These are phyloP conservation scores for Eledona agricola DNA, from an alignment of 2,888 invertebrate genomes.

Conservation along the genomic window DNA sequence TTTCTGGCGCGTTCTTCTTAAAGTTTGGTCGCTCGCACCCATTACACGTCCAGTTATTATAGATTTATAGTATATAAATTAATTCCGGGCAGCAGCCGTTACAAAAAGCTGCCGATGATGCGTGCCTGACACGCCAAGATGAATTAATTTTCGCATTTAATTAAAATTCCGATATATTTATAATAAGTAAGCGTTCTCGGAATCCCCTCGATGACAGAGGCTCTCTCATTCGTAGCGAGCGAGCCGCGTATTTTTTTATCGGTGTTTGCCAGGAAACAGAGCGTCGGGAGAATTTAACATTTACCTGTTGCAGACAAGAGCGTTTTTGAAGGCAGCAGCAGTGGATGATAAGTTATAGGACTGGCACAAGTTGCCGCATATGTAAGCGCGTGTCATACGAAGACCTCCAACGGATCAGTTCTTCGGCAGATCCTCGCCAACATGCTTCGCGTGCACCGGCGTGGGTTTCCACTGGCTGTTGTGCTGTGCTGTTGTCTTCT, in stretches of 20 bases:
- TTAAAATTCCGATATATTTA: no score
- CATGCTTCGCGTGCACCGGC: conserved; percentile 56
- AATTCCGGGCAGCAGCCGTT: conserved; percentile 6
- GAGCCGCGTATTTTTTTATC: no score
- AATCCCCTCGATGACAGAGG: no score
- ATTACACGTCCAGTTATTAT: no score
- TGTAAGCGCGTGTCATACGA: conserved; percentile 52
- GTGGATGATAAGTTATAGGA: conserved; percentile 30
- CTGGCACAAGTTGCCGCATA: conserved; percentile 32
- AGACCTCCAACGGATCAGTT: conserved; percentile 57
- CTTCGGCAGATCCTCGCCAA: conserved; percentile 58
- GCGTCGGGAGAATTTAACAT: no score
- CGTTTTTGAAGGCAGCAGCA: conserved; percentile 2
- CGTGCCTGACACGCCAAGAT: conserved; percentile 3
- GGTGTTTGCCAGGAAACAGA: no score
- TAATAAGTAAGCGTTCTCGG: no score
- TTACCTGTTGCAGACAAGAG: conserved; percentile 2
- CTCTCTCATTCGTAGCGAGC: no score
- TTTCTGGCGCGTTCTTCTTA: no score
- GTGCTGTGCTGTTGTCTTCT: conserved; percentile 36
- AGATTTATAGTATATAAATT: no score
- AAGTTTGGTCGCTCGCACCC: no score
- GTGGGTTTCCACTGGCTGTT: conserved; percentile 45
- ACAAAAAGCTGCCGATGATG: conserved; percentile 4
- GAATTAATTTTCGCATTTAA: conserved; percentile 15